Base-by-base conservation (phyloP, 35 echinoderm and acorn worm species). In the Diadema setosum region DNA sequence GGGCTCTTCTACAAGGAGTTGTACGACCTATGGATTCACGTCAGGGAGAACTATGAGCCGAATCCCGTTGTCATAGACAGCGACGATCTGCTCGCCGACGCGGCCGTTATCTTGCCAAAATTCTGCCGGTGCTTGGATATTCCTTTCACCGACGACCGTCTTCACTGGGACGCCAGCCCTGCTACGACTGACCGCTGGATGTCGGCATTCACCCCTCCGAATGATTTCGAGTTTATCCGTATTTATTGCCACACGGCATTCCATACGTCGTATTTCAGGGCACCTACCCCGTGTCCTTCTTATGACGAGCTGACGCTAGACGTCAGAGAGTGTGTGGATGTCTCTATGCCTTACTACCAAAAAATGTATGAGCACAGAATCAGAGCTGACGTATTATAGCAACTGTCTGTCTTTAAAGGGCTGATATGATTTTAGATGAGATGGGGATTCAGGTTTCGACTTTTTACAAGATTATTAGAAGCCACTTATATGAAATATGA, bases 21-120 rank as follows among this genome's bases (percentile, higher is more conserved):
- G 3, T 48, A 74, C 24, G 81, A 91, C 14, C 46, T 91, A 2
- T 91, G 83, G 58, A 23, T 73, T 8, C 48, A 85, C 31, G 89
- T 78, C n/a, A 69, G 60, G 42, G n/a, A 50, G 36, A 46, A 86
- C 16, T 65, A 52, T 39, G 18, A 48, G 16, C 25, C 33, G 30
- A 58, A 85, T 55, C 89, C 89, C 35, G 81, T 91, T 21, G 73
- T 91, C 23, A 35, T 91, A 11, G 89, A 91, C 65, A 82, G 82
- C 20, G 89, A 91, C 46, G 89, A 91, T 75, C 82, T 91, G 12
- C 35, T 85, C 16, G 46, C 37, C 29, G 36, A 91, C 40, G 81
- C 89, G 44, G 65, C 63, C 36, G 39, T 63, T 14, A 85, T 85
- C 17, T 14, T 91, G 40, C 35, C 56, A 9, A 32, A 45, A n/a